phyloP scores from a whole-genome alignment of 2,888 invertebrate species.

The Willowsia nigromaculata region DNA sequence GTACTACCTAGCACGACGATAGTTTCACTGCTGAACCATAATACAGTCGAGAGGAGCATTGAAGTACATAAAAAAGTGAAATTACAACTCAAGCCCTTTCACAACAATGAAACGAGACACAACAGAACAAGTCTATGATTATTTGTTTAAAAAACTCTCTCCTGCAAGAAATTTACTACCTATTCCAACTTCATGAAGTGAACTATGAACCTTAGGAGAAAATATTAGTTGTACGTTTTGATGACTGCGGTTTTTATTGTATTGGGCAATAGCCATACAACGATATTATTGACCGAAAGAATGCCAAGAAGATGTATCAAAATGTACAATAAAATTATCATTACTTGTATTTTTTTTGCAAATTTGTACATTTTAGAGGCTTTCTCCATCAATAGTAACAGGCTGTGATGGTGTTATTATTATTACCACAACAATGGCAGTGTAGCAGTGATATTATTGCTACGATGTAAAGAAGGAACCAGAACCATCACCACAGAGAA shows the following conservation, averaged over 20 bases:
- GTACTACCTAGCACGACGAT: not conserved
- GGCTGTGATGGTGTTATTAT: not conserved
- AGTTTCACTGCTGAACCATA: not conserved
- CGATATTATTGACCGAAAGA: not conserved
- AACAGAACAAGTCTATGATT: not conserved
- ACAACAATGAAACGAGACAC: not conserved
- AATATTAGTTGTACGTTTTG: not conserved
- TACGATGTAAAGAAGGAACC: not conserved
- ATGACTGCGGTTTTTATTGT: not conserved
- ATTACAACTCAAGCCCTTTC: not conserved
- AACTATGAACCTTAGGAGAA: not conserved
- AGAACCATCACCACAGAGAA: not conserved
- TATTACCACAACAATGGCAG: not conserved
- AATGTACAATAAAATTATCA: not conserved
- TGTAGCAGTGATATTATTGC: not conserved
- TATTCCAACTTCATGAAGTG: not conserved
- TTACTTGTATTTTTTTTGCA: not conserved
- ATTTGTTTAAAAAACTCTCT: not conserved
- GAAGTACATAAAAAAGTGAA: constrained; percentile 16
- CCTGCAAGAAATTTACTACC: not conserved
- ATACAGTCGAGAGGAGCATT: constrained; percentile 10
- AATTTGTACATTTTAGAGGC: not conserved
- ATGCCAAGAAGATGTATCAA: constrained; percentile 1
- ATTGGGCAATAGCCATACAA: not conserved
- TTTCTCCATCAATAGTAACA: not conserved